Base-by-base conservation (phyloP, 2,113 vertebrate genomes). In the Catharus bicknelli region DNA sequence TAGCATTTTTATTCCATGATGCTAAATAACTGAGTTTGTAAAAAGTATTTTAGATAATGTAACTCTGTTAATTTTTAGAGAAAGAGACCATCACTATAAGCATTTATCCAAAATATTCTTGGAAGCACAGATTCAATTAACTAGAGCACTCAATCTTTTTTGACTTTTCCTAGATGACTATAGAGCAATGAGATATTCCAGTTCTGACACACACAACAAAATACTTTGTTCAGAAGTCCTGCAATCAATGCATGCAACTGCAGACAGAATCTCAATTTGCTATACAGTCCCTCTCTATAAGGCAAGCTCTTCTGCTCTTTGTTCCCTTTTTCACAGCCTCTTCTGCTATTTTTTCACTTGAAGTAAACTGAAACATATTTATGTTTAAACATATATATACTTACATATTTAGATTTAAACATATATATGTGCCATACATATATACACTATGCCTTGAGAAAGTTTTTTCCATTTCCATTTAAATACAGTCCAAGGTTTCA, bases 91-190 rank as follows among this genome's bases (percentile, higher is more conserved):
- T n/a, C 0, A 0, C 13, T 57, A 10, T 5, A 90, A 18, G 15
- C 13, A 58, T 67, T 90, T 57, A 81, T 38, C 18, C 43, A 90
- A 95, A 91, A 83, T 69, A 59, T 27, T 74, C 6, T 22, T 85
- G 47, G 40, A 91, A 91, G 36, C 1, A 2, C 38, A 51, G 12
- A 50, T 15, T 70, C 50, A 66, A 50, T 17, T 54, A 80, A 62
- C 15, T 19, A 29, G 9, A 83, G 50, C 5, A 22, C 9, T 36
- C 47, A 22, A 15, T 63, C 6, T 66, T 89, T 58, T 61, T 16
- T 0, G 0, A 43, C 20, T 63, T 26, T 40, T 79, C 40, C 40
- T 69, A 53, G 30, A 42, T 55, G 55, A 55, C 30, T 42, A 23
- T 1, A 83, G 67, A 77, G 16, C 59, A 80, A 67, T 1, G 7